Conservation (phyloP, 2,113 vertebrate species). For the Periophthalmodon schlosseri region DNA sequence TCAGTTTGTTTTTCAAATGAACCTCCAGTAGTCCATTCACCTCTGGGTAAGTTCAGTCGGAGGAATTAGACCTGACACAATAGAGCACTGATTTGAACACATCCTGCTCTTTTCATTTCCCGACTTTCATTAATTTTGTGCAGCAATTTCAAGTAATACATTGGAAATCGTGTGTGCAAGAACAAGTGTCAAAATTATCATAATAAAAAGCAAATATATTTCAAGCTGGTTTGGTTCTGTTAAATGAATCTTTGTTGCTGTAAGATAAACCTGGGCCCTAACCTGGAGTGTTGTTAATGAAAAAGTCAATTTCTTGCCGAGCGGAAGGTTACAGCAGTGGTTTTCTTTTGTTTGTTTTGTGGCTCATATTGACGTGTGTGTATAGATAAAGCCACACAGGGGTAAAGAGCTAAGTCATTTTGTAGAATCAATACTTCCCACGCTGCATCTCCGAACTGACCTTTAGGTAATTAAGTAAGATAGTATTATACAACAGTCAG, state of each 20-base stretch:
- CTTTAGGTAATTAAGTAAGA: background rate
- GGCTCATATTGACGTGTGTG: background rate
- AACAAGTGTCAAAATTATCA: background rate
- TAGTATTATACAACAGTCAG: background rate
- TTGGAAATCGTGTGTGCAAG: background rate
- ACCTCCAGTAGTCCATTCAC: slow-evolving; percentile 8
- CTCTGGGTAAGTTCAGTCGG: slow-evolving; percentile 8
- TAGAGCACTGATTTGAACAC: slow-evolving; percentile 11
- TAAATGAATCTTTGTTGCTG: background rate
- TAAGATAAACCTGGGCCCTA: background rate
- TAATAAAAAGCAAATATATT: slow-evolving; percentile 6
- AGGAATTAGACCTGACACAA: slow-evolving; percentile 13
- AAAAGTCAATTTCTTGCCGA: background rate
- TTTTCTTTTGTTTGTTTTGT: background rate
- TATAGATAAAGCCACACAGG: background rate
- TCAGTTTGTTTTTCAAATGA: slow-evolving; percentile 38
- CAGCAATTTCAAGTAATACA: slow-evolving; percentile 6
- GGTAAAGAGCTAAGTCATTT: background rate
- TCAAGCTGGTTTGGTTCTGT: background rate
- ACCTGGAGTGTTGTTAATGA: background rate
- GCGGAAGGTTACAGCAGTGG: background rate
- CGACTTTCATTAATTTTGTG: slow-evolving; percentile 11
- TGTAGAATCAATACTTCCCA: background rate
- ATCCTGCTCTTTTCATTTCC: slow-evolving; percentile 2
- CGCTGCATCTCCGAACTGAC: background rate